Base-by-base conservation (phyloP, 2,113 vertebrate species). In the Ophiodon elongatus region DNA sequence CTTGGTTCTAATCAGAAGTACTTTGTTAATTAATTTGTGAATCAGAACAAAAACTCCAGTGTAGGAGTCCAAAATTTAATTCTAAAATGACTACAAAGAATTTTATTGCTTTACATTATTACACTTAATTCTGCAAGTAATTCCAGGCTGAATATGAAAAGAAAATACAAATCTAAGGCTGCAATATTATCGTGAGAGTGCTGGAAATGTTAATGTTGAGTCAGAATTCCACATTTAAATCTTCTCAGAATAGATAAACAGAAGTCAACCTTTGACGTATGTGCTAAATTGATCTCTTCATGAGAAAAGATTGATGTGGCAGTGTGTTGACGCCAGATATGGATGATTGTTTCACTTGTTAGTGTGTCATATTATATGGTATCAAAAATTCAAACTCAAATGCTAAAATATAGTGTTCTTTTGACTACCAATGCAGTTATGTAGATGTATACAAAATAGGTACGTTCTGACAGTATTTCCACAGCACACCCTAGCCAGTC, bases 381-480 rank as follows among this genome's bases (percentile, higher is more conserved):
- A 43, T 29, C 17, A 35, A 33, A 2, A 25, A 57, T 56, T 6
- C 25, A 25, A 62, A 11, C 6, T 33, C 2, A 76, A 63, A 47
- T 47, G n/a, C 29, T 45, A n/a, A 70, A 56, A 27, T 41, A 72
- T n/a, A 33, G 14, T 68, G n/a, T 31, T 57, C 29, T 17, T 25
- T 56, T 41, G 3, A 65, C 39, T 4, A 8, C 29, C 39, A 66
- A 15, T n/a, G 25, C 21, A 29, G 17, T 23, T 17, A 33, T 43
- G 9, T 47, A 69, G 19, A 70, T 62, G 14, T 50, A 69, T 50
- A 69, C 35, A 23, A 52, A 80, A 65, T 4, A 47, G 56, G 79
- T 62, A 47, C 41, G 31, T 75, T 79, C 66, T 19, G 35, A 81
- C 70, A 81, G 41, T 60, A 71, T 52, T 67, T 47, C 52, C 43